Conservation (phyloP, 2,888 invertebrate genomes). For the Tuberolachnus salignus region DNA sequence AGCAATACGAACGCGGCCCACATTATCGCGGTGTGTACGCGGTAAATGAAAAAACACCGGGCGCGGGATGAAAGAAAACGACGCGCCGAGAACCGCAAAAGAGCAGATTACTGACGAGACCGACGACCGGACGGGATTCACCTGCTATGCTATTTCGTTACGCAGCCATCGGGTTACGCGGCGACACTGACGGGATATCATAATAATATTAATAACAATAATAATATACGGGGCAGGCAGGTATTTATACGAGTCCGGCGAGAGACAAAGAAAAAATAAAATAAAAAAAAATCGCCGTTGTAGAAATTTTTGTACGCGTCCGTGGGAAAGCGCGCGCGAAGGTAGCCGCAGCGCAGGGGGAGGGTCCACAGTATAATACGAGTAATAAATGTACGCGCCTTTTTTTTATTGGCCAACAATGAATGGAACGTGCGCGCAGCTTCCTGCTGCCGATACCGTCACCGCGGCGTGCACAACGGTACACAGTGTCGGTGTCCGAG, state of each 20-base stretch:
- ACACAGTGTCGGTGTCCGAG: neutral
- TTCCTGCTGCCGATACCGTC: conserved; percentile 9
- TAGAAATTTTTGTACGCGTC: neutral
- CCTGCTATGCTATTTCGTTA: too few species aligned
- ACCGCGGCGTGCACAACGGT: neutral
- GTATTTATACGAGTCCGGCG: too few species aligned
- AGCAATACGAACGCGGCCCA: neutral
- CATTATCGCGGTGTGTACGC: neutral
- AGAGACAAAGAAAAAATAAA: neutral
- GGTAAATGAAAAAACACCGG: neutral
- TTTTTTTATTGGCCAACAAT: conserved; percentile 10
- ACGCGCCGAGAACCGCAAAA: too few species aligned
- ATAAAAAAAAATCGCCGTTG: neutral
- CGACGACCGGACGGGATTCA: too few species aligned
- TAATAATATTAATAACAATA: too few species aligned
- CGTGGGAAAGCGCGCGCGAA: neutral
- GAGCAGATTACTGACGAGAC: too few species aligned
- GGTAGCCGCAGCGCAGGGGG: neutral
- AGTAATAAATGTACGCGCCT: neutral
- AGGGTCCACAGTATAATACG: neutral
- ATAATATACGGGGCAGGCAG: too few species aligned
- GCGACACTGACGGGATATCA: too few species aligned
- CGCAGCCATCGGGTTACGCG: too few species aligned
- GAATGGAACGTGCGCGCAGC: neutral
- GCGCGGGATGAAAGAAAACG: too few species aligned